Evolutionary conservation across 23 tunicate species (phyloP).

Genomic region (Halocynthia aurantium): DNA sequence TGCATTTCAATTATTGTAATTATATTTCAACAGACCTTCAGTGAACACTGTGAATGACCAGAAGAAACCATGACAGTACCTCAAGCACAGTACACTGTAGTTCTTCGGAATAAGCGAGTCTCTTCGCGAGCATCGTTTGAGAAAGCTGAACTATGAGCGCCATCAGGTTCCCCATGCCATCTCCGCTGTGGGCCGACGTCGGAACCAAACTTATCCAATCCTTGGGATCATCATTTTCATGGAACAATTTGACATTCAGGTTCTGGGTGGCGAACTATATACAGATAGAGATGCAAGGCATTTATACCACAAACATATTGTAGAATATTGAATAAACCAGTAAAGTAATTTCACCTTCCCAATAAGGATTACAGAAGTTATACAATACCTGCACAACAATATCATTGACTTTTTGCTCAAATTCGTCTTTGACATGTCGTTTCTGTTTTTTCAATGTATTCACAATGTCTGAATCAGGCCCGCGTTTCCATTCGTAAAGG

Average conservation of each 20-base stretch:
- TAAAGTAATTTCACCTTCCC: too few species aligned
- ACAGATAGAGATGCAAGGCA: neutral
- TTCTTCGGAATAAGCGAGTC: slow-evolving; percentile 68
- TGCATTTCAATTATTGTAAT: too few species aligned
- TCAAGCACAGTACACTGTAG: slow-evolving; percentile 87
- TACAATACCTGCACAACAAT: slow-evolving; percentile 27
- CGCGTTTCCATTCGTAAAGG: slow-evolving; percentile 77
- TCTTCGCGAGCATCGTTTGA: slow-evolving; percentile 59
- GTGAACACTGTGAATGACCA: too few species aligned
- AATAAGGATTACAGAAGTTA: neutral
- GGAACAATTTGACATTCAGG: slow-evolving; percentile 73
- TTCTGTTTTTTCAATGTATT: slow-evolving; percentile 51
- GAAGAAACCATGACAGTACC: neutral
- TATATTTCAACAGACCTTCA: too few species aligned
- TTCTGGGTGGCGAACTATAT: slow-evolving; percentile 71
- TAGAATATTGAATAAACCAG: too few species aligned
- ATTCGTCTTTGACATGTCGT: slow-evolving; percentile 60
- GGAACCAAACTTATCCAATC: slow-evolving; percentile 93
- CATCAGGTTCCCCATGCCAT: slow-evolving; percentile 97
- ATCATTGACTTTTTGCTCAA: slow-evolving; percentile 61
- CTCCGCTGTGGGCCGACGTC: slow-evolving; percentile 84
- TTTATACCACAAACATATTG: too few species aligned
- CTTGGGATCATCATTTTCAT: slow-evolving; percentile 88
- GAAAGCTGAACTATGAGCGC: slow-evolving; percentile 69
- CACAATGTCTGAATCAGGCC: slow-evolving; percentile 51